These are phyloP conservation scores for Pteronura brasiliensis DNA, from an alignment of 2,113 vertebrate species.

Conservation along the genomic window DNA sequence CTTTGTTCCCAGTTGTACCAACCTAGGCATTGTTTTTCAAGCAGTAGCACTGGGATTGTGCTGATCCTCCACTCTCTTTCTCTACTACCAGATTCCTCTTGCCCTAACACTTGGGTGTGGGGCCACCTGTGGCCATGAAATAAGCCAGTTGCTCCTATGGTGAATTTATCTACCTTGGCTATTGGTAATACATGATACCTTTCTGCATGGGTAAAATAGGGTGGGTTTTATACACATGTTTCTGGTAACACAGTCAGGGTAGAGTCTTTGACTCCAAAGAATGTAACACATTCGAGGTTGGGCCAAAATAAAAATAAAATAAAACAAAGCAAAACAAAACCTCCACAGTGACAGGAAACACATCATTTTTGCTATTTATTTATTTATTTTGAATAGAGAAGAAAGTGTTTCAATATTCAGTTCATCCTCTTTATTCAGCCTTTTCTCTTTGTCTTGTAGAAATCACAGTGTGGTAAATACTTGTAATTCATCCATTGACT, in stretches of 20 bases:
- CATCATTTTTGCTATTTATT: background rate
- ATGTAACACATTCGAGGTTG: background rate
- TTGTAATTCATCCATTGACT: slow-evolving; percentile 20
- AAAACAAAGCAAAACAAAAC: background rate
- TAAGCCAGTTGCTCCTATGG: background rate
- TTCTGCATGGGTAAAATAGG: background rate
- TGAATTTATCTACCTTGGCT: background rate
- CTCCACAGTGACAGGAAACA: background rate
- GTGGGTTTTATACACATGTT: background rate
- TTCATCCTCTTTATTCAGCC: slow-evolving; percentile 4
- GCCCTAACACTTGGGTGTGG: background rate
- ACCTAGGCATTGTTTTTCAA: background rate
- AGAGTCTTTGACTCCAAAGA: background rate
- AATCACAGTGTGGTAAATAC: background rate
- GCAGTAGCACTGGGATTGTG: background rate
- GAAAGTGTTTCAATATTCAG: background rate
- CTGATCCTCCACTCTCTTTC: background rate
- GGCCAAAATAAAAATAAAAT: background rate
- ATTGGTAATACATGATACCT: background rate
- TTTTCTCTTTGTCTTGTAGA: background rate
- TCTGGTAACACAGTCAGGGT: background rate
- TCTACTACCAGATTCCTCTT: background rate
- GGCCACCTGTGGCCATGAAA: background rate
- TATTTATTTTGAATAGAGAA: background rate
- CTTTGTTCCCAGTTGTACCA: background rate